These are phyloP conservation scores for Amiota mariae DNA, from an alignment of 2,888 invertebrate species.

Conservation along the genomic window DNA sequence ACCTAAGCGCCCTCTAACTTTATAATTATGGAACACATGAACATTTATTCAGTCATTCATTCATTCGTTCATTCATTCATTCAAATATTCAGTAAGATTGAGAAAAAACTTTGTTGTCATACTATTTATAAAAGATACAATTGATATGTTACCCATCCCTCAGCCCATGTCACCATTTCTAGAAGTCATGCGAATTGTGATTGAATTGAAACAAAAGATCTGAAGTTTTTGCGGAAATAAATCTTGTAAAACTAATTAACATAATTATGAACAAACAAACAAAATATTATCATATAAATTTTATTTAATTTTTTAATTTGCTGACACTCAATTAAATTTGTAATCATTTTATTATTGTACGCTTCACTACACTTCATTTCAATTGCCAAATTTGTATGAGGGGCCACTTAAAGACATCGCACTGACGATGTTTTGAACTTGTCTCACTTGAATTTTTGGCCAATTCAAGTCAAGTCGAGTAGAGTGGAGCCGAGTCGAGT, in stretches of 20 bases:
- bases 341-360: neutral
- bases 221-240: neutral
- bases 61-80: no score
- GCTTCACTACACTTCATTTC: slow-evolving; percentile 9
- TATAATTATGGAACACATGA: no score
- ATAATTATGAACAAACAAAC: neutral
- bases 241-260: neutral
- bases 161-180: no score
- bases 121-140: no score
- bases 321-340: slow-evolving; percentile 21
- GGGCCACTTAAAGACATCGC: neutral
- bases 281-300: neutral
- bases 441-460: slow-evolving; percentile 7
- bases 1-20: no score
- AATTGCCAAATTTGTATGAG: slow-evolving; percentile 11
- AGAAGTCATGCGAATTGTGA: no score
- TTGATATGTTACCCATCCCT: no score
- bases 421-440: slow-evolving; percentile 33
- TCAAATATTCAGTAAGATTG: no score
- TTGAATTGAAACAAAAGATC: neutral
- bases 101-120: no score
- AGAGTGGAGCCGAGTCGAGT: no score
- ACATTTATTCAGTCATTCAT: no score
- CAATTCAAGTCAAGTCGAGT: slow-evolving; percentile 6
- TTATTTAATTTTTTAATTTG: neutral